Evolutionary conservation across 2,113 vertebrate genomes (phyloP).

Genomic region (Mus pahari): DNA sequence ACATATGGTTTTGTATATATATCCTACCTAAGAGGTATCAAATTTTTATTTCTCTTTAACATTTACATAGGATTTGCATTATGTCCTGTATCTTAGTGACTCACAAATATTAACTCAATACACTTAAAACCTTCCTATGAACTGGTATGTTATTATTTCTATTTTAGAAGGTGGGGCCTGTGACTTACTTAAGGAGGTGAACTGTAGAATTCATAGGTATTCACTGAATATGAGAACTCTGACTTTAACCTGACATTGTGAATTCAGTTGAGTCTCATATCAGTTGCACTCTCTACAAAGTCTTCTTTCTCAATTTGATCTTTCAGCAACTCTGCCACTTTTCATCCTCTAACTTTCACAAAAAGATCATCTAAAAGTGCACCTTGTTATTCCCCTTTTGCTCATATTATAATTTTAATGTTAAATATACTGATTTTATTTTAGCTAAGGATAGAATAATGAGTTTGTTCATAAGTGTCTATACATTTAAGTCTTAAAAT

Average conservation of each 20-base stretch:
- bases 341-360: not conserved
- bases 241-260: not conserved
- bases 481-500: not conserved
- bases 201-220: not conserved
- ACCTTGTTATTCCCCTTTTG: not conserved
- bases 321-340: not conserved
- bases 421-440: not conserved
- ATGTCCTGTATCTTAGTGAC: not conserved
- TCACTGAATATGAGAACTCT: not conserved
- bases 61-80: not conserved
- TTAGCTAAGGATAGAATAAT: not conserved
- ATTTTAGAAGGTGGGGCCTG: not conserved
- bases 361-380: not conserved
- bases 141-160: not conserved
- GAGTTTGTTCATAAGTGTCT: not conserved
- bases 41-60: not conserved
- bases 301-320: not conserved
- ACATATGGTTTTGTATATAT: not conserved
- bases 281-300: not conserved
- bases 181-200: not conserved
- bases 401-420: not conserved
- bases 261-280: not conserved
- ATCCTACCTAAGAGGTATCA: not conserved
- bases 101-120: not conserved
- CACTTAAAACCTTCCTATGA: not conserved